A percentile compares a stretch with the other conserved stretches of the same genome.
Conservation (phyloP, 1,140 invertebrate genomes). For the Drosophila triauraria region DNA sequence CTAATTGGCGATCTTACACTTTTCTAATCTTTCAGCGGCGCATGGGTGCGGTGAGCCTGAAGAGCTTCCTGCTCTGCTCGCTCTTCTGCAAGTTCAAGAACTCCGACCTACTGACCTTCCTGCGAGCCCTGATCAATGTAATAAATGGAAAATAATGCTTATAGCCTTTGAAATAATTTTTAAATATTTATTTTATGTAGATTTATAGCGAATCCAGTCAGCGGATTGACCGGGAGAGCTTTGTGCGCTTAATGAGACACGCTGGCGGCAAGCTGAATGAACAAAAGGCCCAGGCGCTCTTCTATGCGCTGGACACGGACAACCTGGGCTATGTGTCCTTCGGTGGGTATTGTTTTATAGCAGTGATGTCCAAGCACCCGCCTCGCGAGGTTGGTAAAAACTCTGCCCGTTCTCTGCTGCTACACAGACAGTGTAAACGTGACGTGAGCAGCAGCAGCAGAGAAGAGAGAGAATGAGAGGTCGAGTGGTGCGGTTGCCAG, state of each 20-base stretch:
- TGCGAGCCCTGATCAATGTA: conserved; percentile 69
- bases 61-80: conserved; percentile 77
- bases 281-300: conserved; percentile 66
- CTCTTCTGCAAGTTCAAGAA: conserved; percentile 77
- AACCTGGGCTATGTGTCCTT: conserved; percentile 73
- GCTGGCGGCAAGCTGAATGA: conserved; percentile 67
- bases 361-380: too few species aligned
- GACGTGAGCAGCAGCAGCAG: too few species aligned
- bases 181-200: conserved; percentile 26
- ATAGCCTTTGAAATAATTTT: background rate
- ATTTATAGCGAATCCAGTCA: conserved; percentile 69
- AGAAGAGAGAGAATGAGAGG: too few species aligned
- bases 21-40: conserved; percentile 46
- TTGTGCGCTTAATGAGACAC: conserved; percentile 66
- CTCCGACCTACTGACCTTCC: conserved; percentile 68
- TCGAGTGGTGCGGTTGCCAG: too few species aligned
- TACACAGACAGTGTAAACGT: too few species aligned
- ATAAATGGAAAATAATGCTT: conserved; percentile 10
- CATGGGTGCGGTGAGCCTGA: conserved; percentile 67
- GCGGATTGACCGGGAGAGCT: conserved; percentile 65
- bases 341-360: conserved; percentile 37
- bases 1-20: background rate
- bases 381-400: too few species aligned
- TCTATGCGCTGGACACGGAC: conserved; percentile 63
- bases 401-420: too few species aligned